A percentile compares a stretch with the other conserved stretches of the same genome.
Conservation (phyloP, 1,140 invertebrate genomes). For the Intoshia linei region DNA sequence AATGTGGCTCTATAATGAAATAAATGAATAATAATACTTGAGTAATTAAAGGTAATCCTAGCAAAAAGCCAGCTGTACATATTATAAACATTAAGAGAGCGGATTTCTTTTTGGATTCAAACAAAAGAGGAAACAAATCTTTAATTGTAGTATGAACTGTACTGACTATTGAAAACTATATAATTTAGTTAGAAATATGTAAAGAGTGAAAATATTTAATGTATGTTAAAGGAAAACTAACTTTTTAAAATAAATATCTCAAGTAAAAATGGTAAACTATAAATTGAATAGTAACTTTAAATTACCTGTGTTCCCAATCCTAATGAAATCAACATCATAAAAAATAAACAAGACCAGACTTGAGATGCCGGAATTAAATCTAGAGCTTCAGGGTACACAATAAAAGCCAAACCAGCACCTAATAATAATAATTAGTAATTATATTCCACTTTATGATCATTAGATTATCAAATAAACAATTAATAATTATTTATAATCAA, state of each 20-base stretch:
- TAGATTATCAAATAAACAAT: no score
- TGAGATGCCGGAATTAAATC: constrained; percentile 60
- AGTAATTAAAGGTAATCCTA: constrained; percentile 8
- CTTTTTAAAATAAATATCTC: constrained; percentile 9
- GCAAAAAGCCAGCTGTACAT: constrained; percentile 7
- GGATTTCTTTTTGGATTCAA: constrained; percentile 3
- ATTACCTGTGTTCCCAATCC: constrained; percentile 54
- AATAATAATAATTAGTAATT: constrained; percentile 9
- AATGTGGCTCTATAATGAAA: no score
- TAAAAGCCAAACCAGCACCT: constrained; percentile 66
- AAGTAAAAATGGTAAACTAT: background rate
- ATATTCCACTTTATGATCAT: background rate
- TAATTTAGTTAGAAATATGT: background rate
- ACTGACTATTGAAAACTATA: constrained; percentile 9
- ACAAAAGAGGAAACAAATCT: constrained; percentile 7
- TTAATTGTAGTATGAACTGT: constrained; percentile 8
- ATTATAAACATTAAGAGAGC: constrained; percentile 3
- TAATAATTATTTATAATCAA: no score
- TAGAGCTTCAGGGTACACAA: constrained; percentile 79
- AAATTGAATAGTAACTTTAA: background rate
- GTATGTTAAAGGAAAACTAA: background rate
- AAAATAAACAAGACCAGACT: constrained; percentile 79
- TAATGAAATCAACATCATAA: constrained; percentile 69
- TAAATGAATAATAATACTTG: no score
- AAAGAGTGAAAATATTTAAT: background rate